Conservation (phyloP, 2,113 vertebrate genomes). For the Lucifuga dentata region DNA sequence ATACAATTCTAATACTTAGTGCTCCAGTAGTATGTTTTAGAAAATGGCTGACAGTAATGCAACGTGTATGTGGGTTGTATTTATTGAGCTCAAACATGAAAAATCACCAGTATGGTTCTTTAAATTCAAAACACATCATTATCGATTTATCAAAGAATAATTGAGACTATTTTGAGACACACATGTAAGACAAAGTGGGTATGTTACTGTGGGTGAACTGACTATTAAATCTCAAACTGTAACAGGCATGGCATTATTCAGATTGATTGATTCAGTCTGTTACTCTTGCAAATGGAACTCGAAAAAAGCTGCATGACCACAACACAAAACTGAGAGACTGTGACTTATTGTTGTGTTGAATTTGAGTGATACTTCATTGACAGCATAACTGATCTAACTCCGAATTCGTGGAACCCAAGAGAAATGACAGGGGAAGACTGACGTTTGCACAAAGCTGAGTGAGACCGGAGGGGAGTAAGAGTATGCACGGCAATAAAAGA, state of each 20-base stretch:
- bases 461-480: slow-evolving; percentile 60
- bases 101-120: no score
- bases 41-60: no score
- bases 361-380: slow-evolving; percentile 73
- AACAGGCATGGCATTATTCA: slow-evolving; percentile 50
- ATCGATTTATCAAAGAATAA: slow-evolving; percentile 44
- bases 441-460: slow-evolving; percentile 77
- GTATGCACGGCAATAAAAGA: slow-evolving; percentile 69
- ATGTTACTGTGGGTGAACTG: slow-evolving; percentile 21
- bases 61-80: no score
- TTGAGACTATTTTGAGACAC: slow-evolving; percentile 28
- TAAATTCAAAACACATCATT: slow-evolving; percentile 30
- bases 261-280: slow-evolving; percentile 59
- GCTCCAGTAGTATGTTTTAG: no score
- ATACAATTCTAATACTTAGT: no score
- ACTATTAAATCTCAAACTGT: slow-evolving; percentile 37
- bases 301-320: slow-evolving; percentile 57
- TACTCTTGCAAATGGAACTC: slow-evolving; percentile 57
- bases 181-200: slow-evolving; percentile 28
- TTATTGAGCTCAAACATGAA: no score
- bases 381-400: slow-evolving; percentile 70
- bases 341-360: slow-evolving; percentile 67
- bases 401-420: slow-evolving; percentile 47
- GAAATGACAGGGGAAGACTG: slow-evolving; percentile 65
- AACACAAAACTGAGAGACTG: slow-evolving; percentile 62